phyloP scores from a whole-genome alignment of 2,113 vertebrate species.

The Zosterops japonicus region DNA sequence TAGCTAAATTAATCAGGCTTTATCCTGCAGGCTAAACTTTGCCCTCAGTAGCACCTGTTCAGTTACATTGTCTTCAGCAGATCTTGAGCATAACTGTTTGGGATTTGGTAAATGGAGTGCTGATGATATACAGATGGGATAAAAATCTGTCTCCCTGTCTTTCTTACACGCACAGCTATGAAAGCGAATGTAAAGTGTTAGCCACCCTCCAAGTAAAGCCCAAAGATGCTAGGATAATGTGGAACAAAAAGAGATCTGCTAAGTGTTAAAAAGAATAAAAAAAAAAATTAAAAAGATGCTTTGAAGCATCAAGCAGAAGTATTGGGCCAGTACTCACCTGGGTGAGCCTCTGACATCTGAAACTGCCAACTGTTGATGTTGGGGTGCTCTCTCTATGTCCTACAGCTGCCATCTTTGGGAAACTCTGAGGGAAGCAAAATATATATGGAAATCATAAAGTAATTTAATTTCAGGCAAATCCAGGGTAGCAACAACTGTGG shows the following conservation, averaged over 20 bases:
- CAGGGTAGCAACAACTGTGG: constrained; percentile 10
- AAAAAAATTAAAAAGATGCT: background rate
- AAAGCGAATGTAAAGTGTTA: background rate
- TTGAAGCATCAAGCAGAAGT: background rate
- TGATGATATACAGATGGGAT: background rate
- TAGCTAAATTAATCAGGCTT: constrained; percentile 57
- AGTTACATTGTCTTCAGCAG: constrained; percentile 1
- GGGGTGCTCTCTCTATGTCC: background rate
- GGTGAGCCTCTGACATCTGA: background rate
- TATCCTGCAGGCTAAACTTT: background rate
- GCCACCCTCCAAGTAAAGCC: background rate
- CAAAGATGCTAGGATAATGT: background rate
- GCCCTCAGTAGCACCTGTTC: constrained; percentile 45
- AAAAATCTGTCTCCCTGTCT: background rate
- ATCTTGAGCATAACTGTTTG: background rate
- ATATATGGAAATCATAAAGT: constrained; percentile 18
- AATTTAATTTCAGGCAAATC: constrained; percentile 12
- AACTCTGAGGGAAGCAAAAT: background rate
- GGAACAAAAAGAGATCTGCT: background rate
- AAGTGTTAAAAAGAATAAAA: background rate
- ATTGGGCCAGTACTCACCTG: background rate
- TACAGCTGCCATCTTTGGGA: background rate
- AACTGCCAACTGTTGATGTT: background rate
- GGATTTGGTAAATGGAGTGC: background rate
- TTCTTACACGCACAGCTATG: background rate